Evolutionary conservation across 2,113 vertebrate genomes (phyloP), one percentile per base, ranked within the genome.

Genomic region (Prionailurus bengalensis): DNA sequence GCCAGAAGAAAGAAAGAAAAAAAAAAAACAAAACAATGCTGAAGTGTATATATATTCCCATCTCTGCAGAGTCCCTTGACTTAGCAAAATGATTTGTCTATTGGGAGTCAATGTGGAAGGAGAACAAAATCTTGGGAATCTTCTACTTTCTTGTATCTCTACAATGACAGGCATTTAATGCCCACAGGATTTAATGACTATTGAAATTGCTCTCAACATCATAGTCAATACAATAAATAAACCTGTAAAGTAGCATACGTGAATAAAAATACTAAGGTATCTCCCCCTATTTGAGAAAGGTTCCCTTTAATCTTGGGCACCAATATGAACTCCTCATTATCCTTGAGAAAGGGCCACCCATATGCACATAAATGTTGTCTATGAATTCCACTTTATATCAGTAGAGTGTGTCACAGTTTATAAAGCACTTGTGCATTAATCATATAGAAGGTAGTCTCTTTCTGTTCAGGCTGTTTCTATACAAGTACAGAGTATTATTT

Each of bases 401-500:
- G 86, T 25, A 51, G 42, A 92, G n/a, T 45, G 39, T 21, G 58
- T 95, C 70, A 29, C 13, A 61, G 63, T 81, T 95, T 71, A 93
- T 36, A 78, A 91, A 85, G 91, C 25, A 70, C 80, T 70, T 70
- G 29, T 63, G 36, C 93, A 66, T 95, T 95, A 93, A 94, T 87
- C 92, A 84, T 31, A 88, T 29, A 84, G 63, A 93, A 86, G 48
- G 48, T 95, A 85, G 70, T 42, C 76, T 63, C 73, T 51, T 81
- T 89, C 86, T 88, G 5, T 70, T 73, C 65, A 45, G 31, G 45
- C 55, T 92, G 65, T 78, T 94, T 82, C 93, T 83, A 42, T 73
- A 42, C 45, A 92, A 96, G 89, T 68, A 71, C 76, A 85, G 89
- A 94, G 91, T 36, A 94, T 96, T 96, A 89, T 97, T 85, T 95